Evolutionary conservation across 2,888 invertebrate genomes (phyloP), one percentile per base, ranked within the genome.

Genomic region (Lomographa bimaculata): DNA sequence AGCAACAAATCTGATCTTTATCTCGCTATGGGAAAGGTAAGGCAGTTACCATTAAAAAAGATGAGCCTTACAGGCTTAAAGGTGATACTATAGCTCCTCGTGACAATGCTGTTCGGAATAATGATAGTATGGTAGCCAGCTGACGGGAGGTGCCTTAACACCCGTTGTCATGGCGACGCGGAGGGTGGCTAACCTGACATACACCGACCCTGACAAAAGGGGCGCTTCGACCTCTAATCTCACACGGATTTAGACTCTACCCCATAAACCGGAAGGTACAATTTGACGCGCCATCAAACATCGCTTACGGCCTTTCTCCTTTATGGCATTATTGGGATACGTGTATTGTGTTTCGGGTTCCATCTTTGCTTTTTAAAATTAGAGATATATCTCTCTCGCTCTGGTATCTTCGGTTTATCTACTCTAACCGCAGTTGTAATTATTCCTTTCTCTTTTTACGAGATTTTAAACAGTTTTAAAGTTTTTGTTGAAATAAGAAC

Each of bases 361-460:
- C 87, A 89, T 89, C 87, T 89, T 89, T 87, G 78, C 83, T 86
- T 87, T 87, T 87, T 87, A 81, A 85, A 86, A 79, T 85, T 85
- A 85, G 85, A 84, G 65, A 51, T 73, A 59, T 70, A 46, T 57
- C 68, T 64, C 47, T 86, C 84, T 76, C 81, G 43, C 64, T 87
- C 75, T 50, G 44, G 29, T 69, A 14, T 61, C 50, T 46, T 49
- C 27, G 45, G 20, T 36, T 55, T 56, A 59, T 60, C 57, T 54
- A 50, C 55, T 77, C 71, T 75, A 78, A 82, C 81, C 81, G 64
- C 82, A 77, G 65, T 75, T 67, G 65, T 80, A 80, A 84, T 85
- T 78, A 83, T 79, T 73, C 75, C 71, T 77, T 82, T 81, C 71
- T 79, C 78, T 79, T 76, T 82, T 83, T 83, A 84, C 75, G 79